Percentiles rank a stretch among this genome's conserved stretches.
These are phyloP conservation scores for Rhagophthalmus giganteus DNA, from an alignment of 2,888 invertebrate species.

Conservation along the genomic window DNA sequence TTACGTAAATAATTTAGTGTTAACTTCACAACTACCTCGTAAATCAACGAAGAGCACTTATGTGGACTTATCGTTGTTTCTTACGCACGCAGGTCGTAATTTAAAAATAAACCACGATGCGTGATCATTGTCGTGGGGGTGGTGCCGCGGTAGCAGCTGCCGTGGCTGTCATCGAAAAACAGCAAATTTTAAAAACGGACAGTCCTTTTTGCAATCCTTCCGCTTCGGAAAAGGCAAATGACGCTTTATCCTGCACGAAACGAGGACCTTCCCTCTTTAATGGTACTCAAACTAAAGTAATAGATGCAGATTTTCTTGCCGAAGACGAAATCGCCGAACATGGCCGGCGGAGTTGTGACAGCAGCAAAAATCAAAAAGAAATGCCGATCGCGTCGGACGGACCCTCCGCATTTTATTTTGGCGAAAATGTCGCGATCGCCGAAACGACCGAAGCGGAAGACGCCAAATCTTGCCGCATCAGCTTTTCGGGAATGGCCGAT, in stretches of 20 bases:
- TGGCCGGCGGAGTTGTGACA: neutral
- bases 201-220: constrained; percentile 53
- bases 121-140: constrained; percentile 26
- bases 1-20: constrained; percentile 12
- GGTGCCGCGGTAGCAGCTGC: constrained; percentile 62
- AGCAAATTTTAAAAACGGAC: constrained; percentile 40
- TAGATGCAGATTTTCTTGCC: constrained; percentile 2
- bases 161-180: constrained; percentile 57
- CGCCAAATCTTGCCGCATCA: constrained; percentile 19
- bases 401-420: neutral
- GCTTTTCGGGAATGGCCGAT: constrained; percentile 14
- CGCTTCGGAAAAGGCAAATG: constrained; percentile 12
- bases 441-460: constrained; percentile 1
- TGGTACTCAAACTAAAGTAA: constrained; percentile 7
- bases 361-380: constrained; percentile 4
- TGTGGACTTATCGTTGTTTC: constrained; percentile 22
- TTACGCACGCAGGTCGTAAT: constrained; percentile 12
- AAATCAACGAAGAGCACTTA: constrained; percentile 24
- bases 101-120: constrained; percentile 29
- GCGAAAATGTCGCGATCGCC: neutral
- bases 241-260: constrained; percentile 12
- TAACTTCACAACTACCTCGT: constrained; percentile 15
- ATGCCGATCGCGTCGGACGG: neutral
- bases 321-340: constrained; percentile 8
- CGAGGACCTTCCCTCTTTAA: constrained; percentile 5